Evolutionary conservation across 2,797 vertebrate species (phyloP).

Genomic region (Malacoraja senta): DNA sequence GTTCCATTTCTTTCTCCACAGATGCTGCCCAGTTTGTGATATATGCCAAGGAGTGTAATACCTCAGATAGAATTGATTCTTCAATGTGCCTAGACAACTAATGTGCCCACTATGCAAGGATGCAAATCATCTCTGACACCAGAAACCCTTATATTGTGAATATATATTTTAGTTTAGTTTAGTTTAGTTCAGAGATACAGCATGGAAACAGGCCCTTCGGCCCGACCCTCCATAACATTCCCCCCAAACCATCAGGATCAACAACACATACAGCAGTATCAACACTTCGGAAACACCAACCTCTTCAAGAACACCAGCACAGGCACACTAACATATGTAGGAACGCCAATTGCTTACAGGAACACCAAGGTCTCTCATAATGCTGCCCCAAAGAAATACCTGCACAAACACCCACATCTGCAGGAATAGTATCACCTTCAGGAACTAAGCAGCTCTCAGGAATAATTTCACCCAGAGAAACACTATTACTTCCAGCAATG

Average conservation of each 20-base stretch:
- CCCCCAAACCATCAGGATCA: background rate
- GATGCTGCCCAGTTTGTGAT: too few relatives aligned
- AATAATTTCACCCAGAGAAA: background rate
- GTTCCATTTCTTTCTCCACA: too few relatives aligned
- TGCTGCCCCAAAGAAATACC: too few relatives aligned
- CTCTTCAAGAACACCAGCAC: background rate
- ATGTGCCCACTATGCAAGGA: too few relatives aligned
- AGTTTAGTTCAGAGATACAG: too few relatives aligned
- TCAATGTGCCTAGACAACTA: background rate
- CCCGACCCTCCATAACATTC: background rate
- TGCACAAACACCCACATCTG: background rate
- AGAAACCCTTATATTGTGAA: background rate
- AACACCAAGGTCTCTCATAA: too few relatives aligned
- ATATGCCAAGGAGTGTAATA: background rate
- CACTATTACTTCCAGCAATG: too few relatives aligned
- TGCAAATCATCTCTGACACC: too few relatives aligned
- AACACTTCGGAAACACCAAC: background rate
- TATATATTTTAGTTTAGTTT: background rate
- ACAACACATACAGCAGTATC: background rate
- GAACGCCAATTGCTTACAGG: too few relatives aligned
- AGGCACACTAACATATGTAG: too few relatives aligned
- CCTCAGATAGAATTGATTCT: background rate
- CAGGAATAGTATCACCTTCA: background rate
- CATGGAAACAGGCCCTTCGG: too few relatives aligned
- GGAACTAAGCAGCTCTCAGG: background rate